Conservation (phyloP, 1,140 invertebrate species). For the Bombus superbus region DNA sequence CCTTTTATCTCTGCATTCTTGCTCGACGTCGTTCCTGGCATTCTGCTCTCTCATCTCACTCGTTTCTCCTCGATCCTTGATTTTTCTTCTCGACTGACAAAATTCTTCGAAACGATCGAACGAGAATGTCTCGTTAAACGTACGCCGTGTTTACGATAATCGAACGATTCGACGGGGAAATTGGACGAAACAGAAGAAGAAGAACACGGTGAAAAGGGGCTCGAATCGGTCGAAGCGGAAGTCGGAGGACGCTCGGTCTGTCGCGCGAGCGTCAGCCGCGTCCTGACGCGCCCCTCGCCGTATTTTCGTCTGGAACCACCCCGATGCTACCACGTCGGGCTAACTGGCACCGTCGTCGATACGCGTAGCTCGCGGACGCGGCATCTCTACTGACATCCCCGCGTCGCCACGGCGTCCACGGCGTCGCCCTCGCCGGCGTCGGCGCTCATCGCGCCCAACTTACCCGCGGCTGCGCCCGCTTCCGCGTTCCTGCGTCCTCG, state of each 20-base stretch:
- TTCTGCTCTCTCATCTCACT: constrained; percentile 7
- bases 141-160: not conserved
- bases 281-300: constrained; percentile 13
- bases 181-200: too few species aligned
- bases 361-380: constrained; percentile 34
- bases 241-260: constrained; percentile 11
- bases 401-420: not conserved
- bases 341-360: constrained; percentile 20
- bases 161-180: not conserved
- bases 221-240: constrained; percentile 5
- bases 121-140: not conserved
- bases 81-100: too few species aligned
- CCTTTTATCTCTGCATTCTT: too few species aligned
- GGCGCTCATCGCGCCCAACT: constrained; percentile 17
- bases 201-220: not conserved
- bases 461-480: constrained; percentile 36
- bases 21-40: too few species aligned
- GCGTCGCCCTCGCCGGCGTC: constrained; percentile 30
- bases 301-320: constrained; percentile 52
- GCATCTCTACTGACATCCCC: constrained; percentile 50
- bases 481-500: constrained; percentile 49
- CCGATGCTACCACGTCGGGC: constrained; percentile 33
- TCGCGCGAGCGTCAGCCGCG: constrained; percentile 20
- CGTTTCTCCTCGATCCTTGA: not conserved
- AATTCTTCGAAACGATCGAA: not conserved